Evolutionary conservation across 2,888 invertebrate genomes (phyloP).

Genomic region (Drosophila imparisetae): DNA sequence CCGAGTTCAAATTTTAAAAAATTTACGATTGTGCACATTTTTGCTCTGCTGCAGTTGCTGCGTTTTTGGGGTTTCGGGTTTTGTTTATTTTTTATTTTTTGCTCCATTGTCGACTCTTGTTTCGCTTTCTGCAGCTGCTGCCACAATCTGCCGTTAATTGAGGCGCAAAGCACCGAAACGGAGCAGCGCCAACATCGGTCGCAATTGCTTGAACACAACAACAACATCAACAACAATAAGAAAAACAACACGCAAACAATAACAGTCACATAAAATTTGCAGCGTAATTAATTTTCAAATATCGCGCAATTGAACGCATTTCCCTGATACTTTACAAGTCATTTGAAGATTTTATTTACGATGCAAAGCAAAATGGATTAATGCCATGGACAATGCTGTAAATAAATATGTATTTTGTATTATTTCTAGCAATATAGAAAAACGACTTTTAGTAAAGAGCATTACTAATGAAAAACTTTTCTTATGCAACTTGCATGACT

Average conservation of each 20-base stretch:
- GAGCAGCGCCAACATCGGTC: conserved; percentile 43
- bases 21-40: conserved; percentile 71
- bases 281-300: conserved; percentile 61
- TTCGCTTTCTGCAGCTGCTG: conserved; percentile 49
- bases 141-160: conserved; percentile 69
- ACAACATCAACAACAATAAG: conserved; percentile 22
- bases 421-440: neutral
- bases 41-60: conserved; percentile 60
- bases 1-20: conserved; percentile 76
- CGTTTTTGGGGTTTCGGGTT: conserved; percentile 23
- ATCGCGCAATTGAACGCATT: conserved; percentile 41
- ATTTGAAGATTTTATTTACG: conserved; percentile 16
- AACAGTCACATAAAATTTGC: conserved; percentile 15
- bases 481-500: conserved; percentile 40
- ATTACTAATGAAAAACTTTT: neutral
- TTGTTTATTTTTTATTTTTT: conserved; percentile 17
- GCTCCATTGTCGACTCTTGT: conserved; percentile 22
- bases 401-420: too few species aligned
- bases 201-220: conserved; percentile 48
- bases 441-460: neutral
- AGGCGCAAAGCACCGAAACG: conserved; percentile 64
- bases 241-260: conserved; percentile 3
- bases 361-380: neutral
- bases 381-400: neutral
- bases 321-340: conserved; percentile 11